Conservation (phyloP, 2,113 vertebrate species). For the Chloroceryle aenea region DNA sequence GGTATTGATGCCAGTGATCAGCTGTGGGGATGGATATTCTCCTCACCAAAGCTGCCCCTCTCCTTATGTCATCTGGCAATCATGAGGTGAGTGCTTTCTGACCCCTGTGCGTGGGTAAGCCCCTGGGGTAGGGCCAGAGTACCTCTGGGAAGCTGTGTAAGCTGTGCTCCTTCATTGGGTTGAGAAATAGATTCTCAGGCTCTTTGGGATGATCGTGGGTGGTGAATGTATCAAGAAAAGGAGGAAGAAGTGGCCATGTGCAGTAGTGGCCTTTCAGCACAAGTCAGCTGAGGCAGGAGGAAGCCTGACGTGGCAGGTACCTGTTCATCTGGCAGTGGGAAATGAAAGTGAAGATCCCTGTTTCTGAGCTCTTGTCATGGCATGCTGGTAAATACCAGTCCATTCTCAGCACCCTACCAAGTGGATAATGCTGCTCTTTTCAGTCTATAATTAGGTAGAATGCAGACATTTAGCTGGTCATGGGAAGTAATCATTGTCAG, state of each 20-base stretch:
- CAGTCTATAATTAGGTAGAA: not conserved
- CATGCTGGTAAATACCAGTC: not conserved
- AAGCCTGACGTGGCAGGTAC: not conserved
- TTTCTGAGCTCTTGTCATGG: not conserved
- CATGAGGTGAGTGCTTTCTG: accelerated
- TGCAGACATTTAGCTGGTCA: not conserved
- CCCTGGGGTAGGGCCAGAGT: not conserved
- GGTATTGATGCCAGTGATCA: not conserved
- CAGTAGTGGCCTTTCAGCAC: not conserved
- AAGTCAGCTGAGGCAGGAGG: not conserved
- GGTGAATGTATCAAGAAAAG: not conserved
- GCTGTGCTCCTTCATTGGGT: not conserved
- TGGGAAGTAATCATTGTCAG: not conserved
- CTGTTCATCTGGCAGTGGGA: not conserved
- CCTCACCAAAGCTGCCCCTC: accelerated
- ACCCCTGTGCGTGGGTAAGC: not conserved
- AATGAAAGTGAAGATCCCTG: accelerated
- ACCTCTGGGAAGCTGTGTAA: accelerated
- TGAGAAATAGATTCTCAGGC: not conserved
- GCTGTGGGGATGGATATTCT: not conserved
- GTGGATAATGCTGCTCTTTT: not conserved
- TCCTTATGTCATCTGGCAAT: not conserved
- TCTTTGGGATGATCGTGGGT: not conserved
- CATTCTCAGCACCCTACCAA: not conserved
- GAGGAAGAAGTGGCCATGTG: not conserved